Conservation (phyloP, 1,140 invertebrate species). For the Rhyacophila brunnea region DNA sequence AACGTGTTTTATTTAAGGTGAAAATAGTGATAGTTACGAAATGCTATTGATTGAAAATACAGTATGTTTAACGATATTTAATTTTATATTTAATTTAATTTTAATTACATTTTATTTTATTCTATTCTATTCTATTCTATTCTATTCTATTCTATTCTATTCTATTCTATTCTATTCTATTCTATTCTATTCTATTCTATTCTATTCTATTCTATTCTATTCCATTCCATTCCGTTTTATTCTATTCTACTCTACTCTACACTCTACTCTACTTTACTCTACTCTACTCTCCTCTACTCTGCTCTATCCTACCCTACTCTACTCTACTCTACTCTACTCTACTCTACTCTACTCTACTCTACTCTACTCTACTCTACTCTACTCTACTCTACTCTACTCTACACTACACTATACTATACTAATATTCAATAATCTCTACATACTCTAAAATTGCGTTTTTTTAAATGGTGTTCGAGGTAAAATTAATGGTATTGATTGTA, state of each 20-base stretch:
- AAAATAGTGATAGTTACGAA: no score
- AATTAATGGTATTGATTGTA: no score
- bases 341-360: background rate
- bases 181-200: constrained; percentile 15
- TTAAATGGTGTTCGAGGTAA: no score
- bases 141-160: constrained; percentile 18
- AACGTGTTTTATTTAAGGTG: no score
- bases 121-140: constrained; percentile 18
- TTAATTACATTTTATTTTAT: constrained; percentile 18
- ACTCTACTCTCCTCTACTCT: background rate
- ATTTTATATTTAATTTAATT: no score
- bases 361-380: background rate
- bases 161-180: constrained; percentile 18
- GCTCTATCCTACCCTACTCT: background rate
- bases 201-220: constrained; percentile 21
- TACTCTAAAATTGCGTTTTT: no score
- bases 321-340: background rate
- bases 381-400: background rate
- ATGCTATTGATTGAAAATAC: no score
- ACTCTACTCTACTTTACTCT: background rate
- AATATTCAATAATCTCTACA: background rate
- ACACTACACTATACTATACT: background rate
- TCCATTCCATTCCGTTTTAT: constrained; percentile 21
- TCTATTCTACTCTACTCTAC: constrained; percentile 12
- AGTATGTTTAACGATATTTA: no score